These are phyloP conservation scores for Xenops minutus DNA, from an alignment of 2,797 vertebrate species.

Conservation along the genomic window DNA sequence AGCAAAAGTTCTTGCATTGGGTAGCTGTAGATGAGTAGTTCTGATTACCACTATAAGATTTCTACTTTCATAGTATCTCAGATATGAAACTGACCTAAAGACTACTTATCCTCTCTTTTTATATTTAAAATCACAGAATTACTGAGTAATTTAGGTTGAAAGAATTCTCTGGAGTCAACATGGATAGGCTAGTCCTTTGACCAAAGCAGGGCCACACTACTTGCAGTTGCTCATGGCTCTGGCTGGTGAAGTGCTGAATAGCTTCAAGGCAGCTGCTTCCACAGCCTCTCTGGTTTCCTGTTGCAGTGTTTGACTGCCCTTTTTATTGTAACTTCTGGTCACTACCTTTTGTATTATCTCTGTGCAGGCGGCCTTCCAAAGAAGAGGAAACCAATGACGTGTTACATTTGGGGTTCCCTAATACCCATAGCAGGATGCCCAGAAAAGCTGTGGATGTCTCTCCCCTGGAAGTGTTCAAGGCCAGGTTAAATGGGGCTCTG, in stretches of 20 bases:
- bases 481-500: neutral
- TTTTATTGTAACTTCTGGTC: neutral
- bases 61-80: neutral
- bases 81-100: neutral
- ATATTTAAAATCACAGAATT: neutral
- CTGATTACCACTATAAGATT: neutral
- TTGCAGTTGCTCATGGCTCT: neutral
- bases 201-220: neutral
- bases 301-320: neutral
- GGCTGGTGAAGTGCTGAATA: neutral
- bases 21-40: neutral
- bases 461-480: neutral
- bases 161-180: rapidly evolving
- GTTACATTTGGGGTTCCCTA: neutral
- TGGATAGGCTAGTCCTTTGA: neutral
- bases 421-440: neutral
- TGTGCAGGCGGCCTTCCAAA: neutral
- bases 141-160: neutral
- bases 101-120: neutral
- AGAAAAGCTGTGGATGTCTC: neutral
- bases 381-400: neutral
- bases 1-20: neutral
- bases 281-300: neutral
- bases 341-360: neutral
- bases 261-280: neutral